These are phyloP conservation scores for Drosophila cognata DNA, from an alignment of 2,888 invertebrate species.

Conservation along the genomic window DNA sequence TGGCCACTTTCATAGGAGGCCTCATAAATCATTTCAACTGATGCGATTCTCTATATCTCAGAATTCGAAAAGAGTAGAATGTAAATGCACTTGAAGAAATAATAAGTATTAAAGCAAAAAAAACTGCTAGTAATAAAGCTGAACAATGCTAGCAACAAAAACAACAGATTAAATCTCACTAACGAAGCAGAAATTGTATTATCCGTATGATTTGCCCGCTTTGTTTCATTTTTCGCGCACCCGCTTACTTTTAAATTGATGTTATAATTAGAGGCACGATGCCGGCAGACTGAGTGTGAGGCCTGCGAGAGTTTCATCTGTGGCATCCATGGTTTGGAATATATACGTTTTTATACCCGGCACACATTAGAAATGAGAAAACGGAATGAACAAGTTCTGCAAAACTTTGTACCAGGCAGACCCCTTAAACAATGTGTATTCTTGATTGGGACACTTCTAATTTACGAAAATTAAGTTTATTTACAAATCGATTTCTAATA, in stretches of 20 bases:
- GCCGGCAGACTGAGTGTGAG: constrained; percentile 68
- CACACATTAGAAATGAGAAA: background rate
- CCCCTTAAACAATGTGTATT: background rate
- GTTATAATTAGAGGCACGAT: constrained; percentile 76
- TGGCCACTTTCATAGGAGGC: constrained; percentile 81
- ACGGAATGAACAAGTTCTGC: background rate
- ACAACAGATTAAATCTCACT: constrained; percentile 6
- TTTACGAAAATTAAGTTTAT: background rate
- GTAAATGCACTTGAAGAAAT: background rate
- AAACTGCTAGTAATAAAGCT: constrained; percentile 4
- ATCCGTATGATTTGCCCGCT: constrained; percentile 11
- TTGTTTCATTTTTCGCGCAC: constrained; percentile 24
- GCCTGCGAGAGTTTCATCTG: constrained; percentile 41
- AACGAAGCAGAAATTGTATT: constrained; percentile 27
- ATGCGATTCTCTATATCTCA: background rate
- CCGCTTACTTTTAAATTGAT: constrained; percentile 53
- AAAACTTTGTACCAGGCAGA: background rate
- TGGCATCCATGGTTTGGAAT: constrained; percentile 14
- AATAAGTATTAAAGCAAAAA: background rate
- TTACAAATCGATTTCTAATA: background rate
- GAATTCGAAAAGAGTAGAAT: background rate
- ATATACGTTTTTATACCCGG: constrained; percentile 14
- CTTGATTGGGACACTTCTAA: background rate
- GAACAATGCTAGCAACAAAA: constrained; percentile 5
- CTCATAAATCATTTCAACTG: constrained; percentile 71